Evolutionary conservation across 2,888 invertebrate species (phyloP), one percentile per base, ranked within the genome.

Genomic region (Spatulosminthurus flaviceps): DNA sequence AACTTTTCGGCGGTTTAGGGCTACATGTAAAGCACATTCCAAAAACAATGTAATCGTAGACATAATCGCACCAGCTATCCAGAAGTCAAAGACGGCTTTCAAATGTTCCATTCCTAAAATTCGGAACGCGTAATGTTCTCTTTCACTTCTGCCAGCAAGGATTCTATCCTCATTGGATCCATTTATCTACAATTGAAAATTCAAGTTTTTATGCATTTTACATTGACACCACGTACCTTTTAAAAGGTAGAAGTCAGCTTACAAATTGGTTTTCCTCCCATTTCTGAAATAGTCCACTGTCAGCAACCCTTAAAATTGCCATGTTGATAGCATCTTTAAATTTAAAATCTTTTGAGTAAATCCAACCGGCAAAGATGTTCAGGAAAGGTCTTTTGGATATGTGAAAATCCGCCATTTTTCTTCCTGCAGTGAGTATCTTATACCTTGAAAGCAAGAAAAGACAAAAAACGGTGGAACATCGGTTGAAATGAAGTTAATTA

Each of bases 291-390:
- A 80, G 42, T 0, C 80, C 80, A 21, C 28, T 28, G 24, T 69
- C 75, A 13, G 67, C 29, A 5, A 66, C 71, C 22, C 78, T 66
- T 16, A 78, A 64, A 28, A 80, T 75, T 2, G 74, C 74, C 13
- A 61, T 28, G 29, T 69, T 61, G 0, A 80, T 21, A 16, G 80
- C 74, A 22, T 78, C 78, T 9, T 64, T 72, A 1, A 77, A 51
- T 67, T 64, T 21, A n/a, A 61, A 60, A 42, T 80, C 69, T 67
- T 61, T 43, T 21, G 61, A 61, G 16, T 69, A 73, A 0, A 80
- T 21, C 80, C 80, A 80, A 16, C 78, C 66, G 22, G 70, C 28
- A 42, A 80, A 80, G 41, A 78, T 42, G 2, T 42, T 43, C 16
- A 80, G 51, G 5, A 78, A 64, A 4, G 80, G 75, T 21, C 70